Conservation (phyloP, 2,888 invertebrate genomes). For the Tyria jacobaeae region DNA sequence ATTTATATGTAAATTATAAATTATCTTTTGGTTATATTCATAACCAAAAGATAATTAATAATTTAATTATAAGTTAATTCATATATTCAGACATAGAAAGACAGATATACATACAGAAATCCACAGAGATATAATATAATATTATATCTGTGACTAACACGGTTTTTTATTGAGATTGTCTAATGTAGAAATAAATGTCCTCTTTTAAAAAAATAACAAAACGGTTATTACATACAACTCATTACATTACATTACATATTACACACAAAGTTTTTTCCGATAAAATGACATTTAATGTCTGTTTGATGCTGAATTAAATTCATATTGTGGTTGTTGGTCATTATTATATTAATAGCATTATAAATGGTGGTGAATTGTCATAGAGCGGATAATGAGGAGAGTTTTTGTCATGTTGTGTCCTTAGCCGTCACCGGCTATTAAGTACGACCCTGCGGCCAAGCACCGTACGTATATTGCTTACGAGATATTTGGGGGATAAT, state of each 20-base stretch:
- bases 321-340: slow-evolving; percentile 56
- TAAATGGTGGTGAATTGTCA: slow-evolving; percentile 79
- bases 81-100: too few relatives aligned
- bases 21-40: too few relatives aligned
- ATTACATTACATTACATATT: too few relatives aligned
- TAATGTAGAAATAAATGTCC: slow-evolving; percentile 75
- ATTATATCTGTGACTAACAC: slow-evolving; percentile 19
- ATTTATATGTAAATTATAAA: too few relatives aligned
- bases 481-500: slow-evolving; percentile 42
- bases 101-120: too few relatives aligned
- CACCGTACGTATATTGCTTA: slow-evolving; percentile 35
- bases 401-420: slow-evolving; percentile 77
- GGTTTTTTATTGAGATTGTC: slow-evolving; percentile 58
- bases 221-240: slow-evolving; percentile 58
- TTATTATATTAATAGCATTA: slow-evolving; percentile 84
- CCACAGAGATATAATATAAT: too few relatives aligned
- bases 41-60: too few relatives aligned
- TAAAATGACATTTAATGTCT: slow-evolving; percentile 80
- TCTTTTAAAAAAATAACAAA: slow-evolving; percentile 63
- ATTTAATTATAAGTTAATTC: too few relatives aligned
- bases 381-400: slow-evolving; percentile 65
- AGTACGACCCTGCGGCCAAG: slow-evolving; percentile 44
- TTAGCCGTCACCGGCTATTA: slow-evolving; percentile 65
- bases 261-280: slow-evolving; percentile 63
- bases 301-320: slow-evolving; percentile 76